Evolutionary conservation across 2,888 invertebrate genomes (phyloP).

Genomic region (Erebia ligea): DNA sequence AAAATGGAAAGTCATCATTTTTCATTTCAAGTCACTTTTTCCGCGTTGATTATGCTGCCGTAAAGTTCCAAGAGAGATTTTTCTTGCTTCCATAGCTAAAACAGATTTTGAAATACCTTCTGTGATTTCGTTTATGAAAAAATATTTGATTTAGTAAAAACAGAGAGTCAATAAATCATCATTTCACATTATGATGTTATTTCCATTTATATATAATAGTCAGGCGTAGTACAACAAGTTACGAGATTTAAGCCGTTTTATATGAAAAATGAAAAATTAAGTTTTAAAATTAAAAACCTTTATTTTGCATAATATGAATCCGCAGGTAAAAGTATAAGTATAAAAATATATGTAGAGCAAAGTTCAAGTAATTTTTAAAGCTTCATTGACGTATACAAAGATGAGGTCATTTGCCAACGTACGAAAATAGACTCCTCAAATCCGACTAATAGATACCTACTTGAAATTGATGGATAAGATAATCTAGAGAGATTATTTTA

Average conservation of each 20-base stretch:
- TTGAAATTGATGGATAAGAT: background rate
- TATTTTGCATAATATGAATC: too few species aligned
- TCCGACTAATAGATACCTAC: background rate
- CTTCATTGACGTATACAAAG: background rate
- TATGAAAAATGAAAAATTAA: too few species aligned
- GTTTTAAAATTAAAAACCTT: too few species aligned
- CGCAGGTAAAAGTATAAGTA: background rate
- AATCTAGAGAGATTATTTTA: background rate
- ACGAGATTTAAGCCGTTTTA: too few species aligned
- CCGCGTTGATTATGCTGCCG: slow-evolving; percentile 21
- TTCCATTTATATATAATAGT: background rate
- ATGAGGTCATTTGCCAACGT: background rate
- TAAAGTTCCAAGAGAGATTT: slow-evolving; percentile 1
- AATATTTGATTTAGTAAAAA: background rate
- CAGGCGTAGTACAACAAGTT: too few species aligned
- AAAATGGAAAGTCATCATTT: slow-evolving; percentile 33
- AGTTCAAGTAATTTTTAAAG: background rate
- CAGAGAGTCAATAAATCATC: background rate
- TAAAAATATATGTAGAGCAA: background rate
- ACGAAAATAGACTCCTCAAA: background rate
- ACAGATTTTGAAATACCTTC: background rate
- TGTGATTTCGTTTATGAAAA: background rate
- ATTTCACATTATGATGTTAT: background rate
- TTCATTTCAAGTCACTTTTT: slow-evolving; percentile 24
- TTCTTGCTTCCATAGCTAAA: slow-evolving; percentile 11